Conservation (phyloP, 2,113 vertebrate species). For the Trematomus loennbergii region DNA sequence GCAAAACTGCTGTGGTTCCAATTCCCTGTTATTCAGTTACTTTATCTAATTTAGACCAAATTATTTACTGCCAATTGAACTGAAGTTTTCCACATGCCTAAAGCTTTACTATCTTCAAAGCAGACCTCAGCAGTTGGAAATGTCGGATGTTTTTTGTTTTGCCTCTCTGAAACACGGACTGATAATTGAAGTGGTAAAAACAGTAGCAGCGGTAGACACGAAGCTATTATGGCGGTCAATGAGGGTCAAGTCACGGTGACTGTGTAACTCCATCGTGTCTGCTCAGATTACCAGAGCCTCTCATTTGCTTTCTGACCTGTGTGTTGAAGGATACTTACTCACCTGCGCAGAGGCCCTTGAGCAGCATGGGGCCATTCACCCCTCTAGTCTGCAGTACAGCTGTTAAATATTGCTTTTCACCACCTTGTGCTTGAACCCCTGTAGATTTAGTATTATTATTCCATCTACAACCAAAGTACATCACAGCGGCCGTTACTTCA, state of each 20-base stretch:
- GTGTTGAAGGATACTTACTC: slow-evolving; percentile 29
- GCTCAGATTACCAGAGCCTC: slow-evolving; percentile 24
- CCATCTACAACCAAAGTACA: slow-evolving; percentile 33
- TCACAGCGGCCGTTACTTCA: slow-evolving; percentile 47
- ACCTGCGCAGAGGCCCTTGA: slow-evolving; percentile 30
- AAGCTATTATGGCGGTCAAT: slow-evolving; percentile 15
- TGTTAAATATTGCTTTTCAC: slow-evolving; percentile 59
- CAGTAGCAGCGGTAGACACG: background rate
- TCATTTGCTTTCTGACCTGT: slow-evolving; percentile 31
- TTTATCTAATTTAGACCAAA: slow-evolving; percentile 65
- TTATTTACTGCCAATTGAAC: slow-evolving; percentile 31
- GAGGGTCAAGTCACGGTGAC: slow-evolving; percentile 19
- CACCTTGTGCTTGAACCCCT: slow-evolving; percentile 30
- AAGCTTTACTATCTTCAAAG: slow-evolving; percentile 39
- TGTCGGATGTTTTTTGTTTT: slow-evolving; percentile 38
- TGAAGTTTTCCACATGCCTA: slow-evolving; percentile 41
- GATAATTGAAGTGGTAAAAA: slow-evolving; percentile 31
- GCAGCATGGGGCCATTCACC: slow-evolving; percentile 41
- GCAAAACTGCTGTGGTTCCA: slow-evolving; percentile 36
- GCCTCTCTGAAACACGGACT: background rate
- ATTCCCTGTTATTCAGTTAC: slow-evolving; percentile 55
- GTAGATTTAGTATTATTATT: slow-evolving; percentile 50
- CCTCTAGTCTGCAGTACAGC: slow-evolving; percentile 32
- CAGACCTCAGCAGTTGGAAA: slow-evolving; percentile 14
- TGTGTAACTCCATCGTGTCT: slow-evolving; percentile 11